A percentile compares a stretch with the other conserved stretches of the same genome.
phyloP scores from a whole-genome alignment of 2,113 vertebrate genomes.

The Fulica atra region DNA sequence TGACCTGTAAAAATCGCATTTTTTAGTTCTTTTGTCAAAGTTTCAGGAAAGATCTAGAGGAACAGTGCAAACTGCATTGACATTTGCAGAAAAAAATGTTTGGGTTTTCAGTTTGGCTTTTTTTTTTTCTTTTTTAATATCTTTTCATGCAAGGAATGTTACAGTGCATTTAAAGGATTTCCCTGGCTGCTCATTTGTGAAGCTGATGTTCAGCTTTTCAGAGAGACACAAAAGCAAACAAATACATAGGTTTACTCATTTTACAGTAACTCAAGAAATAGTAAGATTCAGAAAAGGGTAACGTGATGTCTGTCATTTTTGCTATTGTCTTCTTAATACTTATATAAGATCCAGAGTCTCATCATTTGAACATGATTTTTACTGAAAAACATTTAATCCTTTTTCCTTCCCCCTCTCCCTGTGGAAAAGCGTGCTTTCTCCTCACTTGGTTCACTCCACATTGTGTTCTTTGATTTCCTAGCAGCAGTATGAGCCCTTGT shows the following conservation, averaged over 20 bases:
- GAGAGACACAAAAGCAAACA: background rate
- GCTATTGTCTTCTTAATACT: background rate
- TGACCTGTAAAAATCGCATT: rapidly evolving
- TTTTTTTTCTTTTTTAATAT: background rate
- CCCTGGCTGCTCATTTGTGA: background rate
- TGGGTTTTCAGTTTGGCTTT: background rate
- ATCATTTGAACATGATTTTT: background rate
- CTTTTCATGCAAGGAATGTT: background rate
- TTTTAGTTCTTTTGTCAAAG: background rate
- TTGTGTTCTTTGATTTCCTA: background rate
- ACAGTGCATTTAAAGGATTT: background rate
- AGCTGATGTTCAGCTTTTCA: background rate
- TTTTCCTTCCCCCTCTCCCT: background rate
- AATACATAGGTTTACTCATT: background rate
- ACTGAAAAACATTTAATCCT: background rate
- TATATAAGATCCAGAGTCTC: rapidly evolving
- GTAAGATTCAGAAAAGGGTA: background rate
- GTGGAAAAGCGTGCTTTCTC: background rate
- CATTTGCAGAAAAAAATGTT: background rate
- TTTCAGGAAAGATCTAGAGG: background rate
- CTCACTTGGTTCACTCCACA: background rate
- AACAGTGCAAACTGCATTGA: background rate
- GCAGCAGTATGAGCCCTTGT: background rate
- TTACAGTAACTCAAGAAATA: background rate
- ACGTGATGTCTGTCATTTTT: background rate